phyloP scores from a whole-genome alignment of 2,113 vertebrate species.

The Trinectes maculatus region DNA sequence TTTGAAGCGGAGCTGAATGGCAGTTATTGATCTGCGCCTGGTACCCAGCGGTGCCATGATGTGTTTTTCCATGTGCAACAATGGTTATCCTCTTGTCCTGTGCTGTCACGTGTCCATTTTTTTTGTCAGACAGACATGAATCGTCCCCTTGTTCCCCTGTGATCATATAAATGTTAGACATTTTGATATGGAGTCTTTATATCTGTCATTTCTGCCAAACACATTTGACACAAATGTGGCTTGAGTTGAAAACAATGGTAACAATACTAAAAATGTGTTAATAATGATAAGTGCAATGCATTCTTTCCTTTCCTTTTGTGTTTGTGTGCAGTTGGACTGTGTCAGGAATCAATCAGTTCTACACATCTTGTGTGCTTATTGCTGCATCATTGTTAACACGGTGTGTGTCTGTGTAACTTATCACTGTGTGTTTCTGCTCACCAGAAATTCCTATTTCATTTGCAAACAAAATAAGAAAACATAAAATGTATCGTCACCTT shows the following conservation, averaged over 20 bases:
- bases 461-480: too few species aligned
- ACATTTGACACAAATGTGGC: too few species aligned
- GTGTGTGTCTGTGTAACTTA: too few species aligned
- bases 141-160: conserved; percentile 49
- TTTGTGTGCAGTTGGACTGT: too few species aligned
- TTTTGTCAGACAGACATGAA: conserved; percentile 35
- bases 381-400: too few species aligned
- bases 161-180: conserved; percentile 9
- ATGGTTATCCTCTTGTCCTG: conserved; percentile 53
- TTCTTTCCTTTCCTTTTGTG: background rate
- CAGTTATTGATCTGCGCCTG: conserved; percentile 55
- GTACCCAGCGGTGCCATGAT: conserved; percentile 50
- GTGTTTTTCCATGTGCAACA: conserved; percentile 49
- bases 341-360: too few species aligned
- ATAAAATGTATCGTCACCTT: too few species aligned
- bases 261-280: background rate
- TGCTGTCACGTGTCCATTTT: conserved; percentile 52
- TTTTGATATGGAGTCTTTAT: too few species aligned
- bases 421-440: too few species aligned
- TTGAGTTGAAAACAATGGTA: background rate
- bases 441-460: too few species aligned
- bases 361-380: too few species aligned
- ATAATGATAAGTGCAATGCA: background rate
- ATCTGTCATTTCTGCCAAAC: too few species aligned
- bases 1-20: conserved; percentile 39